Conservation (phyloP, 1,140 invertebrate genomes). For the Pectinophora gossypiella region DNA sequence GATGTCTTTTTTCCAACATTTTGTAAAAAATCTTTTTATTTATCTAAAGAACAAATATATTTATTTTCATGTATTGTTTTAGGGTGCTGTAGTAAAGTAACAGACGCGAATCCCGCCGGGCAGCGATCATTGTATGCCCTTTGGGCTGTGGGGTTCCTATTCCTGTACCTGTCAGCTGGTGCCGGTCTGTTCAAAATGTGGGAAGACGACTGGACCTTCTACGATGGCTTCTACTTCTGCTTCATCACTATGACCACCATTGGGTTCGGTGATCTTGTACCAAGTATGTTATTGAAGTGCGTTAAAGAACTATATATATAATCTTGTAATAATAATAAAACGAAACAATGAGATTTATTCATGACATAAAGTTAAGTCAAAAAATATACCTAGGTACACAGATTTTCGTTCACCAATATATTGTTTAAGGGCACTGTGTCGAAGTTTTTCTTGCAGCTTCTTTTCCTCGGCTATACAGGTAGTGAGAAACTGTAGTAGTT, state of each 20-base stretch:
- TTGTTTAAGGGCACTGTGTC: too few relatives aligned
- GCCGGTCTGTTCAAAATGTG: constrained; percentile 84
- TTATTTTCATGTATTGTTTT: too few relatives aligned
- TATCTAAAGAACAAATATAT: too few relatives aligned
- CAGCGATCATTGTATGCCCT: constrained; percentile 80
- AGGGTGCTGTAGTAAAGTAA: constrained; percentile 62
- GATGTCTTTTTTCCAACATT: too few relatives aligned
- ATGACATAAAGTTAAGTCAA: too few relatives aligned
- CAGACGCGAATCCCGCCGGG: constrained; percentile 59
- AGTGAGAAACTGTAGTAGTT: too few relatives aligned
- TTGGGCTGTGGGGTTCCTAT: constrained; percentile 82
- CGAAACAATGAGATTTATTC: too few relatives aligned
- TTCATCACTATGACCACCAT: constrained; percentile 97
- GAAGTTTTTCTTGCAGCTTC: too few relatives aligned
- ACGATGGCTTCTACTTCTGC: constrained; percentile 95
- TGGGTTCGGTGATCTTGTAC: constrained; percentile 94
- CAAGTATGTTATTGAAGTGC: constrained; percentile 78
- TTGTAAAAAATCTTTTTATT: too few relatives aligned
- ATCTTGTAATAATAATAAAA: not conserved
- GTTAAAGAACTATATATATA: not conserved
- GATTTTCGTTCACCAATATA: too few relatives aligned
- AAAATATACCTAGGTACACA: too few relatives aligned
- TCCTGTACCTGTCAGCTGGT: constrained; percentile 87
- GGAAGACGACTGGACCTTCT: constrained; percentile 93
- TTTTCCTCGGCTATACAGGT: too few relatives aligned